Percentiles rank a stretch among this genome's conserved stretches.
Evolutionary conservation across 2,113 vertebrate species (phyloP).

Genomic region (Anolis carolinensis): DNA sequence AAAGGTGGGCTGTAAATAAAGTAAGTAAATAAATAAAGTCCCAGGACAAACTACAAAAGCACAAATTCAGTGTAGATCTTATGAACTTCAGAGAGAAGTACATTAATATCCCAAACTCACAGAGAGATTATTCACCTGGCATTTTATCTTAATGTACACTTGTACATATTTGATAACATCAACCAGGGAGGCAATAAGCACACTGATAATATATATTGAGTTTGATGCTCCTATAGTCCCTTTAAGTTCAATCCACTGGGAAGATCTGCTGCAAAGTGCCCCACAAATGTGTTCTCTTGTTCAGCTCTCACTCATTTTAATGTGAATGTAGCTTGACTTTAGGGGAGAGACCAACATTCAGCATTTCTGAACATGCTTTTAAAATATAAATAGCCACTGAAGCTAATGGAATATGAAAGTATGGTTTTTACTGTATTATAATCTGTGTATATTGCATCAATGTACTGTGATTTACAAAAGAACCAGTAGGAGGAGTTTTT

Average conservation of each 20-base stretch:
- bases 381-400: fast-evolving
- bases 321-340: neutral
- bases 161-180: neutral
- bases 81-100: neutral
- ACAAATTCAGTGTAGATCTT: slow-evolving; percentile 1
- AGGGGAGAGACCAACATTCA: neutral
- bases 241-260: neutral
- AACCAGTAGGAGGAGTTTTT: neutral
- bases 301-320: neutral
- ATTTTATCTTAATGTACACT: neutral
- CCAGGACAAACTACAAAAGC: neutral
- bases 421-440: neutral
- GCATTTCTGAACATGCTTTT: neutral
- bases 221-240: slow-evolving; percentile 1
- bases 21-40: neutral
- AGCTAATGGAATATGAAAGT: neutral
- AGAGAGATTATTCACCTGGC: neutral
- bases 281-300: neutral
- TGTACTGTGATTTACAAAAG: neutral
- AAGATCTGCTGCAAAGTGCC: neutral
- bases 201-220: no score
- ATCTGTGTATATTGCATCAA: fast-evolving
- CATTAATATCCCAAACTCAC: neutral
- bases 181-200: neutral
- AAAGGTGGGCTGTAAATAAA: neutral